Base-by-base conservation (phyloP, 37 sponge, comb jelly and placozoan genomes). In the Diacarnus erythraeanus region DNA sequence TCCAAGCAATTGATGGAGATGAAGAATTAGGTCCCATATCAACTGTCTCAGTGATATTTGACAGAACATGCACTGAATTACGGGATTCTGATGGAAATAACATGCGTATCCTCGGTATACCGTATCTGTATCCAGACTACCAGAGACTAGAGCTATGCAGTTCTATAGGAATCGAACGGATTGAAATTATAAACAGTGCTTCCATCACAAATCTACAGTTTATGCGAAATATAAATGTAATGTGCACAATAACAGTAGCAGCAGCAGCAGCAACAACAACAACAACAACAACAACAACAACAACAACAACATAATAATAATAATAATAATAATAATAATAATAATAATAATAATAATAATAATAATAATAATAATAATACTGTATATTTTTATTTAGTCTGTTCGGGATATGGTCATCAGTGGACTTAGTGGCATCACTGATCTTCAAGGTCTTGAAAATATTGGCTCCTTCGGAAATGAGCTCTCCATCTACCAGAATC, bases 401-500 rank as follows among this genome's bases (percentile, higher is more conserved):
- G 65, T 83, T 3, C 27, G 38, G 20, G 71, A 70, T 42, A 58
- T 90, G 63, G 57, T 38, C 57, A 68, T 90, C 29, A 36, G 38
- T 17, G 40, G 47, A 0, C 57, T 84, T 56, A n/a, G n/a, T n/a
- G 63, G 51, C 37, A 56, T 90, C 0, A 59, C 72, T 21, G 54
- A 51, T 25, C 77, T 90, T 35, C 38, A 43, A n/a, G 90, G 90
- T 25, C 85, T 90, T 37, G 86, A 90, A 68, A 90, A 90, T 35
- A 65, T 90, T 18, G 72, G 35, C 12, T 6, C 26, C 37, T 76
- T 69, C 56, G 67, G 59, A 22, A 27, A 26, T 40, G 87, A 86
- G 76, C 81, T 90, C 9, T 72, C 75, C 25, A 76, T 90, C 18
- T 31, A 20, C 27, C 74, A 76, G n/a, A 83, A 83, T 33, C 21